Evolutionary conservation across 2,797 vertebrate species (phyloP).

Genomic region (Pantherophis alleghaniensis): DNA sequence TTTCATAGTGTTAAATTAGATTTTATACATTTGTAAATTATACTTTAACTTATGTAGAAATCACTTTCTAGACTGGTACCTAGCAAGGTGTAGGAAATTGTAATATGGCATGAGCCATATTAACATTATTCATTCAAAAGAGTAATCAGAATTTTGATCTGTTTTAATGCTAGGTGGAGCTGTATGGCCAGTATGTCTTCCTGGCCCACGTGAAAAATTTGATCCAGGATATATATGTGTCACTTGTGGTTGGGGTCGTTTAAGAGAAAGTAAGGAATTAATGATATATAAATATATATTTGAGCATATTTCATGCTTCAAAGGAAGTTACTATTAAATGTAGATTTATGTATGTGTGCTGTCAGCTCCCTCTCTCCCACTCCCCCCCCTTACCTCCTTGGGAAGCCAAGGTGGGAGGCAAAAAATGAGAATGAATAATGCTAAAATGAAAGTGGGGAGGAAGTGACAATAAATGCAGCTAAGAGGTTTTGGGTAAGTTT

Average conservation of each 20-base stretch:
- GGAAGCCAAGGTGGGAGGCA: background rate
- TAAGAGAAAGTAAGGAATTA: conserved; percentile 77
- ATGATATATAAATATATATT: background rate
- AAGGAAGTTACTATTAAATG: background rate
- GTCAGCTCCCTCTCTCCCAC: background rate
- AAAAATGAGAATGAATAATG: background rate
- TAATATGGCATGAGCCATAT: background rate
- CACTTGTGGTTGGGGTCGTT: conserved; percentile 82
- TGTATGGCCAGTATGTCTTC: conserved; percentile 82
- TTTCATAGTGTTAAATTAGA: background rate
- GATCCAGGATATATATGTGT: conserved; percentile 74
- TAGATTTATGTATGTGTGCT: background rate
- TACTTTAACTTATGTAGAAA: background rate
- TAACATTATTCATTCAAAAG: conserved; percentile 1
- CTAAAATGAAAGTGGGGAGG: background rate
- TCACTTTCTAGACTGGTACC: background rate
- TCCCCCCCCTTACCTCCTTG: too few species aligned
- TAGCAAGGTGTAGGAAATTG: background rate
- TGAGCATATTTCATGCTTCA: background rate
- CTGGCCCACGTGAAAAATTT: conserved; percentile 76
- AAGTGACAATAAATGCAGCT: background rate
- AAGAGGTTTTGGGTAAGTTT: background rate
- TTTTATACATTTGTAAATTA: background rate
- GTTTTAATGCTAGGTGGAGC: conserved; percentile 63
- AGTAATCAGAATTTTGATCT: background rate